phyloP scores from a whole-genome alignment of 2,888 invertebrate genomes.

The Sphaerophoria taeniata region DNA sequence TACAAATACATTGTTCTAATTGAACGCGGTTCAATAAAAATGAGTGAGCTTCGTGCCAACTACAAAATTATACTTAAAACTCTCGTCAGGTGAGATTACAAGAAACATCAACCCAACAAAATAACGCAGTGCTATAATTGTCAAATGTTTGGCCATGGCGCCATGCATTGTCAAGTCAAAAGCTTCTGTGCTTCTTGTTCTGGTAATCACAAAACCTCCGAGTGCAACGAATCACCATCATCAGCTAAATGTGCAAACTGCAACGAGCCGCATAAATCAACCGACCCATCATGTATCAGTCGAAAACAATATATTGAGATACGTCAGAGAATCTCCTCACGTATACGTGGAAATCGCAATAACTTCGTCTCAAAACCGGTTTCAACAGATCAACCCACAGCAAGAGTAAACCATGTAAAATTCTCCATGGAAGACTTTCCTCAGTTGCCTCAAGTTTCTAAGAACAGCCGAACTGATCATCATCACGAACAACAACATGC shows the following conservation, averaged over 20 bases:
- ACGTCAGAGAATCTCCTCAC: neutral
- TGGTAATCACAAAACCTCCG: too few species aligned
- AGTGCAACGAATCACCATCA: too few species aligned
- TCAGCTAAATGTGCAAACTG: neutral
- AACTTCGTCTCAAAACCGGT: neutral
- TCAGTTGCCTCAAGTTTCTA: neutral
- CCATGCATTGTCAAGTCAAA: neutral
- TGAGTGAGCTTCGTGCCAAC: neutral
- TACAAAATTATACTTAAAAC: neutral
- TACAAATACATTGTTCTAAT: too few species aligned
- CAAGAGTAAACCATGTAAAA: neutral
- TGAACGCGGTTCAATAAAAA: too few species aligned
- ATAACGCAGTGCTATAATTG: neutral
- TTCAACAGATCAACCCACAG: neutral
- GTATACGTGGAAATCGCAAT: neutral
- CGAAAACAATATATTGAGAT: neutral
- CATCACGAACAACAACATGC: neutral
- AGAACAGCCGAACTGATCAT: neutral
- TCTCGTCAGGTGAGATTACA: slow-evolving; percentile 13
- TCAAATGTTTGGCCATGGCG: neutral
- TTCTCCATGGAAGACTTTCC: slow-evolving; percentile 7
- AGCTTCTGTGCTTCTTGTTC: neutral
- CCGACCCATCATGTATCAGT: neutral
- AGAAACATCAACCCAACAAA: slow-evolving; percentile 17
- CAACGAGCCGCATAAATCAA: neutral